phyloP scores from a whole-genome alignment of 2,888 invertebrate species.

The Aspidiotus rigidus region DNA sequence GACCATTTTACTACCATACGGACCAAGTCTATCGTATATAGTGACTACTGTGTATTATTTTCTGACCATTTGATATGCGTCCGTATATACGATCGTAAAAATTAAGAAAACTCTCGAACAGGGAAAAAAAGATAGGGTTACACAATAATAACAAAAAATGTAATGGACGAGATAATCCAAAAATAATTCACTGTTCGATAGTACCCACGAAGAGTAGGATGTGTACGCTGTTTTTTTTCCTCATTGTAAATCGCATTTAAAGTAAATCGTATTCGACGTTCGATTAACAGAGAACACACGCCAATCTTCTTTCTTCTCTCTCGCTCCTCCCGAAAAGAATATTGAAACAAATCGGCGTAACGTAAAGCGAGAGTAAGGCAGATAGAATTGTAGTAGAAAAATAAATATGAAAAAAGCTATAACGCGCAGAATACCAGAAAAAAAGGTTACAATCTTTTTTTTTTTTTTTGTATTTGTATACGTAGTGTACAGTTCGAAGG shows the following conservation, averaged over 20 bases:
- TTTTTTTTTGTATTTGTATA: slow-evolving; percentile 15
- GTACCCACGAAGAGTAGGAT: neutral
- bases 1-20: too few species aligned
- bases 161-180: slow-evolving; percentile 32
- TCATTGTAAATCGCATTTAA: slow-evolving; percentile 32
- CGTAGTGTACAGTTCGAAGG: slow-evolving; percentile 18
- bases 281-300: slow-evolving; percentile 26
- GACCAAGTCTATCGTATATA: too few species aligned
- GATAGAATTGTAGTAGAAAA: slow-evolving; percentile 22
- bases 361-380: neutral
- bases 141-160: slow-evolving; percentile 19
- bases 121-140: slow-evolving; percentile 27
- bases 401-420: slow-evolving; percentile 16
- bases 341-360: too few species aligned
- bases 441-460: slow-evolving; percentile 19
- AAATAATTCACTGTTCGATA: slow-evolving; percentile 29
- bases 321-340: neutral
- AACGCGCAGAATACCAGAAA: neutral
- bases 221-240: neutral
- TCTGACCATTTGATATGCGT: too few species aligned
- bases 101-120: too few species aligned
- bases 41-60: too few species aligned
- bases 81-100: too few species aligned
- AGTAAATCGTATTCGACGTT: slow-evolving; percentile 33
- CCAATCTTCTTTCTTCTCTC: neutral